Evolutionary conservation across 2,113 vertebrate genomes (phyloP).

Genomic region (Ctenodactylus gundi): DNA sequence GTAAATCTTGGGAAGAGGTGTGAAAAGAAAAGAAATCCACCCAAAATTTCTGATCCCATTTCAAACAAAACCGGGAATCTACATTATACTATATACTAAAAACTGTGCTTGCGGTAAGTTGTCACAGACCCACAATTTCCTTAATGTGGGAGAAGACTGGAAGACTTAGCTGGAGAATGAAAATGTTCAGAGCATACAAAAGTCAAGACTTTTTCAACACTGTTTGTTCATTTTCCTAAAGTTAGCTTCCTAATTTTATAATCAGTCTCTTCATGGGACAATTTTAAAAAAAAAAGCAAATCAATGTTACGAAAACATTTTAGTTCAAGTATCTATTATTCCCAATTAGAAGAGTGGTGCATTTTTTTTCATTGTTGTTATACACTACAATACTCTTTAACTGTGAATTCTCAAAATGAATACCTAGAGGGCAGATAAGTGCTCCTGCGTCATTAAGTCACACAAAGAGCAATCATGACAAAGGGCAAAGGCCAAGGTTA

Average conservation of each 20-base stretch:
- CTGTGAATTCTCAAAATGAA: constrained; percentile 38
- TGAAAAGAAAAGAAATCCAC: constrained; percentile 21
- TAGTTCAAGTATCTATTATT: constrained; percentile 21
- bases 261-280: background rate
- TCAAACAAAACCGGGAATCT: constrained; percentile 29
- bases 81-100: background rate
- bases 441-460: constrained; percentile 33
- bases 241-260: constrained; percentile 8
- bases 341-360: background rate
- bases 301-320: background rate
- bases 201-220: constrained; percentile 9
- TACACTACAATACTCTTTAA: background rate
- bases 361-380: background rate
- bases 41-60: constrained; percentile 31
- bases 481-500: background rate
- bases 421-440: constrained; percentile 10
- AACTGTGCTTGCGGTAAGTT: background rate
- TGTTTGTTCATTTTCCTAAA: constrained; percentile 3
- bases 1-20: background rate
- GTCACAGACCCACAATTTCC: background rate
- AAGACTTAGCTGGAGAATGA: background rate
- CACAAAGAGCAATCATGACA: no score
- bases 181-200: constrained; percentile 11
- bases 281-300: no score
- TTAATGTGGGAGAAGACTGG: background rate